Conservation (phyloP, 2,797 vertebrate genomes). For the Sparus aurata region DNA sequence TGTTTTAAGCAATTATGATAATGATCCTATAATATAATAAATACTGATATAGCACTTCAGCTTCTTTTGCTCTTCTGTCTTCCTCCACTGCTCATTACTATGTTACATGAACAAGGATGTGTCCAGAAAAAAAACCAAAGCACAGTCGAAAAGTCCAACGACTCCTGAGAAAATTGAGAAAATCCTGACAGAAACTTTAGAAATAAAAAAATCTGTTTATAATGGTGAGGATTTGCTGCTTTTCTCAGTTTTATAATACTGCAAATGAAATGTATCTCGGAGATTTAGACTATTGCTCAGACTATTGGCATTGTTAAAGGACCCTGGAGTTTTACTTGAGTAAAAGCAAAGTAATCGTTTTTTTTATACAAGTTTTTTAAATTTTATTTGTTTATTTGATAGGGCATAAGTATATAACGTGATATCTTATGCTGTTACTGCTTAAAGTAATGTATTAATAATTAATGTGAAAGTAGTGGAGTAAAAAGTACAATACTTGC, state of each 20-base stretch:
- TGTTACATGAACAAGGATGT: not conserved
- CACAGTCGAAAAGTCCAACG: not conserved
- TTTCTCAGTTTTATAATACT: not conserved
- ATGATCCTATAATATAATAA: not conserved
- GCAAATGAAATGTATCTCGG: not conserved
- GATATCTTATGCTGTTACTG: no score
- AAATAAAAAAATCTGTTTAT: not conserved
- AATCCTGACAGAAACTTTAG: no score
- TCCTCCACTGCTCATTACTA: not conserved
- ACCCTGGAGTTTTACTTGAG: no score
- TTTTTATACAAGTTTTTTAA: no score
- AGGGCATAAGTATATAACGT: no score
- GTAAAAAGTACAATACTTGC: no score
- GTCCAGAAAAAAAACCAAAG: not conserved
- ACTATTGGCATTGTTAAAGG: no score
- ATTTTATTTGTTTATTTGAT: no score
- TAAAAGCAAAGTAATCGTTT: no score
- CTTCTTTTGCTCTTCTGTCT: not conserved
- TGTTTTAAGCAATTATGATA: not conserved
- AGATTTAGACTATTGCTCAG: not conserved
- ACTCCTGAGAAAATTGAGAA: not conserved
- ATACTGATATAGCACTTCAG: not conserved
- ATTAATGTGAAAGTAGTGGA: no score
- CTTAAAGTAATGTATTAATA: no score
- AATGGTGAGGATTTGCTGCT: not conserved